Percentiles rank a stretch among this genome's conserved stretches.
These are phyloP conservation scores for Tachystola acroxantha DNA, from an alignment of 2,888 invertebrate species.

Conservation along the genomic window DNA sequence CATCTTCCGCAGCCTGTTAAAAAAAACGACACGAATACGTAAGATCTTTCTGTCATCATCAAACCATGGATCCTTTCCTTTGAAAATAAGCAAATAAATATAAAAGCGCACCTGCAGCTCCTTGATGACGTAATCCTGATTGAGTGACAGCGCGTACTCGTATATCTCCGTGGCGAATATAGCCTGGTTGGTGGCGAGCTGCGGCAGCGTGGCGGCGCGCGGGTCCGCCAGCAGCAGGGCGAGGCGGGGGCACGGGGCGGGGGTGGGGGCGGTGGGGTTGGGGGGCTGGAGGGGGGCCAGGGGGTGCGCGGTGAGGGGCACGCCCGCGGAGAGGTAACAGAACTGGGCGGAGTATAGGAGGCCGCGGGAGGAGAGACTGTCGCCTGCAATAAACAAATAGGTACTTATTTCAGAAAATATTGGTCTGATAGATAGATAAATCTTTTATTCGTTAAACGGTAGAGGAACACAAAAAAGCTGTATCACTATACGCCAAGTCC, in stretches of 20 bases:
- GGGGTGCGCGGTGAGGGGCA: conserved; percentile 72
- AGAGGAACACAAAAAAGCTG: too few relatives aligned
- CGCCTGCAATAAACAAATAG: conserved; percentile 63
- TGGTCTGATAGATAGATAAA: too few relatives aligned
- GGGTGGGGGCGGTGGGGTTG: conserved; percentile 73
- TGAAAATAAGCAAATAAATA: too few relatives aligned
- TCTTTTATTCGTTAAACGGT: too few relatives aligned
- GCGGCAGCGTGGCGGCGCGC: conserved; percentile 78
- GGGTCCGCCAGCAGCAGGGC: conserved; percentile 88
- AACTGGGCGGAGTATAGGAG: conserved; percentile 95
- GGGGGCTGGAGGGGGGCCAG: conserved; percentile 42
- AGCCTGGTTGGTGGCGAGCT: conserved; percentile 88
- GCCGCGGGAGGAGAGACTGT: conserved; percentile 85
- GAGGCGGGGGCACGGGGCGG: conserved; percentile 74
- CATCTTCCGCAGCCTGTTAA: too few relatives aligned
- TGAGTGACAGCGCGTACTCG: conserved; percentile 93
- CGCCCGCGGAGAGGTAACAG: conserved; percentile 94
- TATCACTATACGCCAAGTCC: too few relatives aligned
- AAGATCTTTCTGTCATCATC: too few relatives aligned
- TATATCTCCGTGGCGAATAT: conserved; percentile 97
- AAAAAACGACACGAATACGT: too few relatives aligned
- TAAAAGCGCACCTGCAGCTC: conserved; percentile 86
- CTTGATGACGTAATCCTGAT: conserved; percentile 83
- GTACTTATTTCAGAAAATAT: not conserved
- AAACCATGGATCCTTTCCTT: too few relatives aligned